Percentiles rank a stretch among this genome's conserved stretches.
Conservation (phyloP, 1,140 invertebrate species). For the Apolygus lucorum region DNA sequence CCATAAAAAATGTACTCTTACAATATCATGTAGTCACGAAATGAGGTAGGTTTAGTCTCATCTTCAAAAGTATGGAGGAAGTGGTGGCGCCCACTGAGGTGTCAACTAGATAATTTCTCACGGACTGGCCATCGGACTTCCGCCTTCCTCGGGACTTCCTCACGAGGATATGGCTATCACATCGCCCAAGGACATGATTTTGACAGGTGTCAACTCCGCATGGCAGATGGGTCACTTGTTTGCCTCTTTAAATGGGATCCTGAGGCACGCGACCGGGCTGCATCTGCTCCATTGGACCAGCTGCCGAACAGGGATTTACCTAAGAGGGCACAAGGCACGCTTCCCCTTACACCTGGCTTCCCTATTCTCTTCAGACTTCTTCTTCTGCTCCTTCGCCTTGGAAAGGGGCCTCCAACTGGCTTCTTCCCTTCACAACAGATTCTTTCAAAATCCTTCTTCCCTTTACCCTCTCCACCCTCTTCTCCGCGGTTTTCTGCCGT, state of each 20-base stretch:
- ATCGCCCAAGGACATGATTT: not conserved
- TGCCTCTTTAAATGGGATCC: slow-evolving; percentile 12
- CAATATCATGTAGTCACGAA: no score
- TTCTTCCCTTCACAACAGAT: slow-evolving; percentile 5
- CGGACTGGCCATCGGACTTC: no score
- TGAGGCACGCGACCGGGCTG: not conserved
- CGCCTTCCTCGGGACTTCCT: no score
- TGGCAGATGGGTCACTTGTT: slow-evolving; percentile 14
- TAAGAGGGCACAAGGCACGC: slow-evolving; percentile 11
- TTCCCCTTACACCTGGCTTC: slow-evolving; percentile 9
- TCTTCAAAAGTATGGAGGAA: no score
- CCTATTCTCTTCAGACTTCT: slow-evolving; percentile 14
- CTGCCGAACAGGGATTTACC: slow-evolving; percentile 14
- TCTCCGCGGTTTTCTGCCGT: not conserved
- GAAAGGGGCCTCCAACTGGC: slow-evolving; percentile 5
- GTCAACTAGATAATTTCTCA: no score
- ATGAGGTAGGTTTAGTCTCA: no score
- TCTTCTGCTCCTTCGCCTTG: not conserved
- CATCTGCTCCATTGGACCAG: slow-evolving; percentile 1
- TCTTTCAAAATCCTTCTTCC: not conserved
- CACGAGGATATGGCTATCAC: not conserved
- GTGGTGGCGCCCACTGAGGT: no score
- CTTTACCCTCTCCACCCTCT: not conserved
- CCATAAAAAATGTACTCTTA: no score
- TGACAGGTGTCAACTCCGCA: slow-evolving; percentile 7